Conservation (phyloP, 2,888 invertebrate genomes). For the Lasioglossum pauxillum region DNA sequence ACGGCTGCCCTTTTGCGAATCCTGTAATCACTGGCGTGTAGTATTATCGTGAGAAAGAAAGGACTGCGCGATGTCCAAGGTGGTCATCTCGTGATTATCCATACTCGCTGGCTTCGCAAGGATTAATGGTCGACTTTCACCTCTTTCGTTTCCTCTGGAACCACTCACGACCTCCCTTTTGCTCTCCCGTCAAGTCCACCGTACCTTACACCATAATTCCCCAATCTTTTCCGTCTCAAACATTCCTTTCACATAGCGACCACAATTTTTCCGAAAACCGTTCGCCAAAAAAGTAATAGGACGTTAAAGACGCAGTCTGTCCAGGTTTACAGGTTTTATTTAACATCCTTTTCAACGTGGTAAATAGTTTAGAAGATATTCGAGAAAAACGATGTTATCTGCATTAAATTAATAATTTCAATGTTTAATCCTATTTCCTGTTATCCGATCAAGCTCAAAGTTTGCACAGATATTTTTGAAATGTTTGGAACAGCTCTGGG, state of each 20-base stretch:
- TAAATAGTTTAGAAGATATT: too few relatives aligned
- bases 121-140: slow-evolving; percentile 74
- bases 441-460: too few relatives aligned
- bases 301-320: too few relatives aligned
- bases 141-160: slow-evolving; percentile 64
- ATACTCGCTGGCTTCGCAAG: slow-evolving; percentile 42
- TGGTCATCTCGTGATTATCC: slow-evolving; percentile 70
- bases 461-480: too few relatives aligned
- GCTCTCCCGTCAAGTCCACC: not conserved
- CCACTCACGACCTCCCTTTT: slow-evolving; percentile 39
- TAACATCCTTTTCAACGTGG: too few relatives aligned
- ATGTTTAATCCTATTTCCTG: too few relatives aligned
- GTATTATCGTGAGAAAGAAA: slow-evolving; percentile 70
- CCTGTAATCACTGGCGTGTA: slow-evolving; percentile 52
- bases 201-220: not conserved
- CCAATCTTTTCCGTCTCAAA: not conserved
- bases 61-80: slow-evolving; percentile 64
- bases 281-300: too few relatives aligned
- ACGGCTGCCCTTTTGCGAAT: slow-evolving; percentile 9
- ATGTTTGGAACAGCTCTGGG: too few relatives aligned
- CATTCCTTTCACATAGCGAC: not conserved
- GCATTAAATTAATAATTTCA: too few relatives aligned
- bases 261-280: not conserved
- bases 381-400: too few relatives aligned
- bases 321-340: too few relatives aligned